Evolutionary conservation across 2,797 vertebrate genomes (phyloP).

Genomic region (Nasua narica): DNA sequence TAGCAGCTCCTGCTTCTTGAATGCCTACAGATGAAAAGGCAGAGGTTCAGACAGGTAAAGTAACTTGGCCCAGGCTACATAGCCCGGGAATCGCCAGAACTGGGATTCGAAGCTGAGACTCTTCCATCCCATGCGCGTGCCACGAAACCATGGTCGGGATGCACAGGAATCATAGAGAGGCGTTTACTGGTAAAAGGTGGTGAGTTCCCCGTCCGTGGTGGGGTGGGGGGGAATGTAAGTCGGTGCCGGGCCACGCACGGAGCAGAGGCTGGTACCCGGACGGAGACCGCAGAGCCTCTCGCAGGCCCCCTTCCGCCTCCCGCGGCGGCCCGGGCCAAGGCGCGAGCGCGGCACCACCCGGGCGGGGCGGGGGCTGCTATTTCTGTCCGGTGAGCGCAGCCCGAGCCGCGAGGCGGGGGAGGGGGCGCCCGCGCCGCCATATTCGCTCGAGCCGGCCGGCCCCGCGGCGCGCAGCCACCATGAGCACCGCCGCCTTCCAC

Average conservation of each 20-base stretch:
- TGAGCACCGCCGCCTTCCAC: constrained; percentile 92
- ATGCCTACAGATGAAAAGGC: not conserved
- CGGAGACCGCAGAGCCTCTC: not conserved
- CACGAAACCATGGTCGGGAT: not conserved
- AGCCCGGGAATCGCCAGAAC: not conserved
- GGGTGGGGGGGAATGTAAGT: not conserved
- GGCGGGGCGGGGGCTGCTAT: constrained; percentile 79
- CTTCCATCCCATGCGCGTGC: too few species aligned
- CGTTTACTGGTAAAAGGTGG: accelerated
- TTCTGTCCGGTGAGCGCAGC: constrained; percentile 77
- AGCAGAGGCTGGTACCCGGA: too few species aligned
- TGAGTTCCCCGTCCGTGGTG: not conserved
- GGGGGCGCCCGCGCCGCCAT: constrained; percentile 56
- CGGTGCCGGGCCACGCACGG: accelerated
- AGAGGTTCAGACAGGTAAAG: not conserved
- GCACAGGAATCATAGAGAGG: not conserved
- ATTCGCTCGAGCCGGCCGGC: constrained; percentile 31
- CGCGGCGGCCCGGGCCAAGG: not conserved
- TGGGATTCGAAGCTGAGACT: not conserved
- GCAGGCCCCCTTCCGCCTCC: not conserved
- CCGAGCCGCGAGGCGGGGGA: not conserved
- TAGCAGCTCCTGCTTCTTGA: not conserved
- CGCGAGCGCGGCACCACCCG: not conserved
- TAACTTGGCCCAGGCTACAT: not conserved
- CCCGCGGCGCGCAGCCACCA: constrained; percentile 69